Base-by-base conservation (phyloP, 2,797 vertebrate genomes). In the Eulemur rubriventer region DNA sequence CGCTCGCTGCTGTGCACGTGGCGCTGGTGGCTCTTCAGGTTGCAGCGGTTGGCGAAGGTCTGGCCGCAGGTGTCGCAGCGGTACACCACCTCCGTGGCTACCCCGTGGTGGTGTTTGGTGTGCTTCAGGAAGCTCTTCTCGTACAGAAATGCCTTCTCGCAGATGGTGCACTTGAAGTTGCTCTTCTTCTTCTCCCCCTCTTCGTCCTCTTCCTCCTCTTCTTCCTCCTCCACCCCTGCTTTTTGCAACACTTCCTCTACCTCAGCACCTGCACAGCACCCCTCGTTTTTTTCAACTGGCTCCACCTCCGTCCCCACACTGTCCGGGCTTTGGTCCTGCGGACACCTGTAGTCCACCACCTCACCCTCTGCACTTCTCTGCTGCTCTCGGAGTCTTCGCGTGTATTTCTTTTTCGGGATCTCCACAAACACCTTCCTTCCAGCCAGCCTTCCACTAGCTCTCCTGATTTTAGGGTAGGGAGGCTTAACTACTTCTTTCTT, bases 81-180 rank as follows among this genome's bases (percentile, higher is more conserved):
- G 91, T 99, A 99, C 35, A 99, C 95, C 0, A 99, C 98, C 52
- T 99, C 99, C 0, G 99, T 98, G n/a, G 99, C 98, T 12, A 99
- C 98, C 0, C 99, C 99, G 0, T 99, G 99, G 96, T 99, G 99
- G 97, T 99, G 99, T 98, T 98, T 98, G 33, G 99, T 98, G 98
- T 99, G 99, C 97, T 99, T 99, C 93, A 99, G 97, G 97, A 99
- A 99, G 97, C 99, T 99, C 97, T 99, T 99, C 98, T 99, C 99
- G 0, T 99, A 99, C n/a, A 99, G 98, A 98, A 99, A 99, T 0
- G 99, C 99, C 79, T 99, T 99, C 79, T 99, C 98, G n/a, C 99
- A 99, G 3, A 99, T 98, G 55, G 98, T 97, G 94, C 99, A 99
- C 91, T 98, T 98, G 84, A 99, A 99, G 97, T 99, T 98, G 20